Conservation (phyloP, 2,113 vertebrate species). For the Alethe diademata region DNA sequence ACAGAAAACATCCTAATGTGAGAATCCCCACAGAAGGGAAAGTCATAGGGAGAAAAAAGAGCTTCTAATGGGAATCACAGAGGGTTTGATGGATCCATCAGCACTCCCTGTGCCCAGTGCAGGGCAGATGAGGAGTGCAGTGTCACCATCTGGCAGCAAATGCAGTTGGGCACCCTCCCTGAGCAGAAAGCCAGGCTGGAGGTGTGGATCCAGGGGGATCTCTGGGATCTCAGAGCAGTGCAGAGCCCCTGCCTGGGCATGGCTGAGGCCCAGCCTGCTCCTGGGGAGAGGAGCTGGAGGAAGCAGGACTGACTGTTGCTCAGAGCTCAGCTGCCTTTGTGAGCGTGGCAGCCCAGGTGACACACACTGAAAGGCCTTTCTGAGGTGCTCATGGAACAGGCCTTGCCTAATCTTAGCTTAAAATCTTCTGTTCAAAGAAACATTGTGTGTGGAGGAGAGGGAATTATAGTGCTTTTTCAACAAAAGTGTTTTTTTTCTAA, state of each 20-base stretch:
- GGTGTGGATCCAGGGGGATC: neutral
- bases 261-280: neutral
- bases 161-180: neutral
- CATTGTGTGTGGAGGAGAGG: slow-evolving; percentile 21
- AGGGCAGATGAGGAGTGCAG: neutral
- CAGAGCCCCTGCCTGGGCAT: neutral
- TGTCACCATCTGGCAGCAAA: slow-evolving; percentile 16
- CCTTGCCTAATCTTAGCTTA: slow-evolving; percentile 26
- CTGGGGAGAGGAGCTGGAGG: neutral
- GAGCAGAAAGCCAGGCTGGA: neutral
- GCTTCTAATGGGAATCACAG: neutral
- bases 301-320: neutral
- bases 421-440: slow-evolving; percentile 39
- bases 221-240: neutral
- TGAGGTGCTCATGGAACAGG: neutral
- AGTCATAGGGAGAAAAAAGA: neutral
- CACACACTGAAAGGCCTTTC: slow-evolving; percentile 36
- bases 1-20: neutral
- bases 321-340: slow-evolving; percentile 5
- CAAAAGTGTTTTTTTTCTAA: neutral
- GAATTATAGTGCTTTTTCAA: slow-evolving; percentile 35
- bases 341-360: neutral
- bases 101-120: neutral
- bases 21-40: neutral
- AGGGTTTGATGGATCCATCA: neutral